Evolutionary conservation across 2,888 invertebrate species (phyloP), one percentile per base, ranked within the genome.

Genomic region (Aphrophora alni): DNA sequence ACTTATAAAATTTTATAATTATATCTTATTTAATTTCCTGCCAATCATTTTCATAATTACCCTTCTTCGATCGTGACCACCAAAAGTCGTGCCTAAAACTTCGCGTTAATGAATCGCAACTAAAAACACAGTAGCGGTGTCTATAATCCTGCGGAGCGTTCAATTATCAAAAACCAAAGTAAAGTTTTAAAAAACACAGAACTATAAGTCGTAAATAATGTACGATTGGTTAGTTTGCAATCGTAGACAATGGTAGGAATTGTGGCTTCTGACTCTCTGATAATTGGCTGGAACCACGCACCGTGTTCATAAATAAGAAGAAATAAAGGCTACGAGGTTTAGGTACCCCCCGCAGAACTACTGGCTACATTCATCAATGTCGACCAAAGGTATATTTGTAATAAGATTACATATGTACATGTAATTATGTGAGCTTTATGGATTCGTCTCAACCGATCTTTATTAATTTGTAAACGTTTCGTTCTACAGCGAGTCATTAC

Each of bases 331-430:
- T 44, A 44, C 44, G 44, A 44, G 44, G 12, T 44, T 44, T 44
- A 14, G 44, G 44, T 44, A 44, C 59, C 59, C 59, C 59, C 59
- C 59, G 59, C 21, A 21, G 14, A 14, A 14, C 59, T 59, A 21
- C 59, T 59, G 59, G 59, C 59, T 59, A 59, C 59, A 59, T 59
- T 59, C 21, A 59, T 59, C 59, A 59, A 59, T 59, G 59, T 59
- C 59, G 59, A 12, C 12, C 59, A 14, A 59, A 21, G 59, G 14
- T 59, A 59, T 59, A 59, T 59, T 59, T 59, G 59, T 59, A 59
- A 59, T 59, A 59, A 59, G 59, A 59, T 59, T 59, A 59, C 59
- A 59, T 59, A 59, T 59, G 59, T 59, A 59, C 59, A 59, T 59
- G 59, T 59, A 21, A 59, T 59, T 59, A 59, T 59, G 33, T 3